Conservation (phyloP, 2,888 invertebrate species). For the Blastobasis adustella region DNA sequence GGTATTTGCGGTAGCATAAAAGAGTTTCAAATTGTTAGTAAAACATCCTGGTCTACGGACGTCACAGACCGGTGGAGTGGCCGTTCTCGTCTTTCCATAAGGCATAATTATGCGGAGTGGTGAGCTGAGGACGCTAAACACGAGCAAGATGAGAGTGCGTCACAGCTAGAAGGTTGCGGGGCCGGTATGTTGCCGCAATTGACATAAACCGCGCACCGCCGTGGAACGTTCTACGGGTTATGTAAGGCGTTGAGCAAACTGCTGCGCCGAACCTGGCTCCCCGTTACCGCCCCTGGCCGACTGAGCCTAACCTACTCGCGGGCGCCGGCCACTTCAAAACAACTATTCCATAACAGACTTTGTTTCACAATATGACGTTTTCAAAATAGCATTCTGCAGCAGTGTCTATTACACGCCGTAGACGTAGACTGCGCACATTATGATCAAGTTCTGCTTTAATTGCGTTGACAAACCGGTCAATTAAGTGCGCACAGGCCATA, state of each 20-base stretch:
- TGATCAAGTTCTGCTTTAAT: too few species aligned
- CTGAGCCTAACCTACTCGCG: not conserved
- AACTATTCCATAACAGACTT: too few species aligned
- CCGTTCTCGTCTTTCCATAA: constrained; percentile 4
- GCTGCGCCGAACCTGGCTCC: constrained; percentile 2
- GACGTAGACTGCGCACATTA: too few species aligned
- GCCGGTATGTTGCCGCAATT: constrained; percentile 11
- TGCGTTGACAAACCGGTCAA: too few species aligned
- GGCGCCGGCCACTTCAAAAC: too few species aligned
- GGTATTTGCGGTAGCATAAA: too few species aligned
- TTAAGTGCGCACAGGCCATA: too few species aligned
- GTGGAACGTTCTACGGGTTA: constrained; percentile 37
- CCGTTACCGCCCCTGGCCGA: not conserved
- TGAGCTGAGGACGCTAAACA: constrained; percentile 6
- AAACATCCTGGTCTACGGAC: constrained; percentile 7
- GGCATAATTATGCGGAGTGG: constrained; percentile 4
- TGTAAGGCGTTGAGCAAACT: constrained; percentile 44
- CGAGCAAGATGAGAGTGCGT: constrained; percentile 9
- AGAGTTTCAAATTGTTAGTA: not conserved
- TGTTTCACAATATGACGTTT: too few species aligned
- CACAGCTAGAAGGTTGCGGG: constrained; percentile 7
- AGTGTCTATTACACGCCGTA: too few species aligned
- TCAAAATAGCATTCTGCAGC: too few species aligned
- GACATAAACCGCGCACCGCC: constrained; percentile 20
- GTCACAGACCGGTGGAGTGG: not conserved